Conservation (phyloP, 2,888 invertebrate genomes). For the Therioaphis trifolii region DNA sequence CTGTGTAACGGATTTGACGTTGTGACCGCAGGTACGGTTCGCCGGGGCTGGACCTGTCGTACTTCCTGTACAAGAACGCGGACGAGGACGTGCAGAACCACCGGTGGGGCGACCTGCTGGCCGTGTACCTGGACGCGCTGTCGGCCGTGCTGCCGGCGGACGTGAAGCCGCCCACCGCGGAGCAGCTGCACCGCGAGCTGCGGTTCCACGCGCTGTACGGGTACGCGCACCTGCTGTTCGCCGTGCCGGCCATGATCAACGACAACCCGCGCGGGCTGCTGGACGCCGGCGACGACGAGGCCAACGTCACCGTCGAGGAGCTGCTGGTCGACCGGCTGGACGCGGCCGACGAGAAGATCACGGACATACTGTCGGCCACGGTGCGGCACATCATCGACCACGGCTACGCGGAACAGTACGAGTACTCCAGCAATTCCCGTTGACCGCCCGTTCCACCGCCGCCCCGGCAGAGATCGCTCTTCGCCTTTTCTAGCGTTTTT, state of each 20-base stretch:
- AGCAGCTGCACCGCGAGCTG: conserved; percentile 46
- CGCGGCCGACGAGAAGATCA: conserved; percentile 48
- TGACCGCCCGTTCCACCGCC: neutral
- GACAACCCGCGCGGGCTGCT: neutral
- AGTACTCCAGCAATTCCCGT: conserved; percentile 17
- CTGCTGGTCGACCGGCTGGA: conserved; percentile 26
- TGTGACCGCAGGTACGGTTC: conserved; percentile 58
- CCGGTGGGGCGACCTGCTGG: conserved; percentile 51
- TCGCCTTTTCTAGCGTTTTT: too few relatives aligned
- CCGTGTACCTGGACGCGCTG: conserved; percentile 46
- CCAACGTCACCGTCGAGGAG: conserved; percentile 1
- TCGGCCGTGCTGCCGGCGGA: conserved; percentile 41
- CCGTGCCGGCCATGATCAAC: conserved; percentile 57
- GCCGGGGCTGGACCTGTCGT: conserved; percentile 47
- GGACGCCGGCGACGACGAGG: conserved; percentile 8
- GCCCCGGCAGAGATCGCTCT: too few relatives aligned
- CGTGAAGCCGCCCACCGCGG: conserved; percentile 42
- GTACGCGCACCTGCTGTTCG: conserved; percentile 55
- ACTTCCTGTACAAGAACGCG: conserved; percentile 54
- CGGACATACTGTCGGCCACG: conserved; percentile 25
- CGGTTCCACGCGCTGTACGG: conserved; percentile 52
- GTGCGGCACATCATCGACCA: conserved; percentile 54
- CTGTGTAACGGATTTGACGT: too few relatives aligned
- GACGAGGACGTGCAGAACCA: conserved; percentile 41
- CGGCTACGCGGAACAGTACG: conserved; percentile 52